Evolutionary conservation across 2,113 vertebrate species (phyloP), one percentile per base, ranked within the genome.

Genomic region (Dasyprocta punctata): DNA sequence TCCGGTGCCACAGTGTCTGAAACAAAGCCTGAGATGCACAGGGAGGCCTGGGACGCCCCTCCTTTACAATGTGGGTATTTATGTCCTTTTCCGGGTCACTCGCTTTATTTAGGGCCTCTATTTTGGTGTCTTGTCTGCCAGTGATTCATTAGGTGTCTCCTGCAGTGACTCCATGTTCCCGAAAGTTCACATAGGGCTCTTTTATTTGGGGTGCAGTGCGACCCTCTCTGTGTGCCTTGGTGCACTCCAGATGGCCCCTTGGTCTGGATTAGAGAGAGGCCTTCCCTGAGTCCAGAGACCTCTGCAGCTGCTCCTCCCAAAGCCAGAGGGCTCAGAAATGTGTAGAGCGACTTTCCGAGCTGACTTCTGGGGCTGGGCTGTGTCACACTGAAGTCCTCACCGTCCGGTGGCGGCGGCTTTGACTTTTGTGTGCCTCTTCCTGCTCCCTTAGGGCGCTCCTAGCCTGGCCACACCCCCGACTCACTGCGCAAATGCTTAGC

Each of bases 61-160:
- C 88, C 60, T 96, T 89, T 88, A 58, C 71, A 58, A 77, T 44
- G 71, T 47, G 86, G 95, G 95, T 87, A 71, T 94, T 96, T 96
- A 44, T 97, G 96, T 93, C 95, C 94, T 73, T 97, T 98, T 97
- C 73, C 97, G 97, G 97, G 97, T 81, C 96, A 94, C 41, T 56
- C 8, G 65, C 97, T 97, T 81, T 95, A 95, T 97, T 95, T 95
- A 96, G 96, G 95, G n/a, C 88, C 96, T 97, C 98, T 97, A 63
- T 97, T 95, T 97, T 86, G 65, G 95, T 95, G 89, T 91, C 73
- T 89, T 95, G 93, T 80, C 90, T 93, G 91, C 92, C 94, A 88
- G 85, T 94, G 97, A 98, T 97, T 98, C 96, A 96, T 97, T 97
- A 86, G 82, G 36, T 78, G 33, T 89, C 94, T 92, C 96, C 82